phyloP scores from a whole-genome alignment of 1,140 invertebrate species.

The Magallana ariakensis region DNA sequence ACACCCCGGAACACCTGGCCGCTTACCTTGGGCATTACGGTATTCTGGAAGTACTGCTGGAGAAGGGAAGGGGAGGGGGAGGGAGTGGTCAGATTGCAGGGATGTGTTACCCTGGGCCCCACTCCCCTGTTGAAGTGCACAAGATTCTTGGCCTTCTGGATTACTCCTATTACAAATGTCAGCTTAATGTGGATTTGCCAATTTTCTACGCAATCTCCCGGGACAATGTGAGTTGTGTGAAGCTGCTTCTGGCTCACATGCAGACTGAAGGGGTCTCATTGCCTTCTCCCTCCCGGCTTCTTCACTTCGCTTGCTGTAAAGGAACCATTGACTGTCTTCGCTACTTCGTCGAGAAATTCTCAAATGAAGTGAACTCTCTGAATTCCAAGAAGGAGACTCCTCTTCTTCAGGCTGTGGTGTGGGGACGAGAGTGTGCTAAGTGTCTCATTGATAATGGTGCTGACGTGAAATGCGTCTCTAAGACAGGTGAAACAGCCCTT shows the following conservation, averaged over 20 bases:
- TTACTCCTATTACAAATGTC: conserved; percentile 65
- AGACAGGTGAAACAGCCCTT: conserved; percentile 72
- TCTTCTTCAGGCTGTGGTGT: conserved; percentile 73
- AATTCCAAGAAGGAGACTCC: conserved; percentile 72
- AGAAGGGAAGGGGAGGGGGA: conserved; percentile 61
- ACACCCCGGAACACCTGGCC: conserved; percentile 73
- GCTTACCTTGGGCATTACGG: conserved; percentile 66
- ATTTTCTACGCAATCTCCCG: conserved; percentile 63
- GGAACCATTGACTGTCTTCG: conserved; percentile 70
- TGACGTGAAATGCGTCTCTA: conserved; percentile 67
- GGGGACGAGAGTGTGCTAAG: conserved; percentile 72
- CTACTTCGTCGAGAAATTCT: conserved; percentile 68
- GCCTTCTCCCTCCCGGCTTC: conserved; percentile 51
- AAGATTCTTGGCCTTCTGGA: conserved; percentile 67
- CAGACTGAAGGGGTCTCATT: conserved; percentile 41
- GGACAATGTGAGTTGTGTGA: conserved; percentile 69
- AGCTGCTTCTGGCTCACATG: conserved; percentile 59
- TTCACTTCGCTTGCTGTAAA: conserved; percentile 73
- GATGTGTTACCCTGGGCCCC: conserved; percentile 73
- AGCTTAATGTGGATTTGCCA: conserved; percentile 48
- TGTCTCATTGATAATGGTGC: conserved; percentile 73
- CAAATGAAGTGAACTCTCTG: conserved; percentile 68
- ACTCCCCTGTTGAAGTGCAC: conserved; percentile 60
- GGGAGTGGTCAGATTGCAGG: conserved; percentile 60
- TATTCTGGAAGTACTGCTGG: conserved; percentile 68